Conservation (phyloP, 2,113 vertebrate species). For the Oophaga pumilio region DNA sequence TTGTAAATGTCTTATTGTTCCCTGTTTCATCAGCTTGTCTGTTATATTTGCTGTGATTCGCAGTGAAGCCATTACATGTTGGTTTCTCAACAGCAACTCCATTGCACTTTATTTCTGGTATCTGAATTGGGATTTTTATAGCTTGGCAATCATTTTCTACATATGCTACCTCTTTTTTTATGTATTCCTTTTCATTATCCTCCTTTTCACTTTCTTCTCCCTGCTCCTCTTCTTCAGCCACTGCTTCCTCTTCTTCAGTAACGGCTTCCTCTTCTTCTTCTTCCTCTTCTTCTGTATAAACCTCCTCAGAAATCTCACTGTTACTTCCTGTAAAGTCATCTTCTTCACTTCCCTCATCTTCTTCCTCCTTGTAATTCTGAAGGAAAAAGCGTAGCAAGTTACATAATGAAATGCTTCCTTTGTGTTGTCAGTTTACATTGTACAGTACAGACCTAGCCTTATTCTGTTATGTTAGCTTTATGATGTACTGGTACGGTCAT, state of each 20-base stretch:
- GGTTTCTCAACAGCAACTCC: slow-evolving; percentile 61
- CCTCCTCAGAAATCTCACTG: slow-evolving; percentile 77
- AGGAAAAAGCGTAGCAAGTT: slow-evolving; percentile 30
- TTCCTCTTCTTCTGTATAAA: slow-evolving; percentile 72
- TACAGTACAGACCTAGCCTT: background rate
- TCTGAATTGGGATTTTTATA: slow-evolving; percentile 57
- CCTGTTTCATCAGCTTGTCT: slow-evolving; percentile 59
- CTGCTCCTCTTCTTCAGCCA: slow-evolving; percentile 63
- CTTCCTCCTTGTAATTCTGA: slow-evolving; percentile 74
- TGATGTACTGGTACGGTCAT: too few species aligned
- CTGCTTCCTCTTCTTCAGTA: slow-evolving; percentile 56
- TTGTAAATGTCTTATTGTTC: slow-evolving; percentile 62
- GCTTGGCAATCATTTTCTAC: slow-evolving; percentile 43
- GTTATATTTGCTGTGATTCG: slow-evolving; percentile 67
- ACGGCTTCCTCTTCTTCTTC: slow-evolving; percentile 66
- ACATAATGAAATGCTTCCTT: background rate
- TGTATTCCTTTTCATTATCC: slow-evolving; percentile 66
- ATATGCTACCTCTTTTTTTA: slow-evolving; percentile 52
- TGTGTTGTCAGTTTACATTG: background rate
- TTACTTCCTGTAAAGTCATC: slow-evolving; percentile 78
- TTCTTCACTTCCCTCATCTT: slow-evolving; percentile 78
- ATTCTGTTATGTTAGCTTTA: background rate
- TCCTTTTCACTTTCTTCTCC: slow-evolving; percentile 68
- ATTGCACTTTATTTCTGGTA: slow-evolving; percentile 66
- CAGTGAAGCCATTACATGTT: slow-evolving; percentile 70